Conservation (phyloP, 2,113 vertebrate species). For the Bos indicus region DNA sequence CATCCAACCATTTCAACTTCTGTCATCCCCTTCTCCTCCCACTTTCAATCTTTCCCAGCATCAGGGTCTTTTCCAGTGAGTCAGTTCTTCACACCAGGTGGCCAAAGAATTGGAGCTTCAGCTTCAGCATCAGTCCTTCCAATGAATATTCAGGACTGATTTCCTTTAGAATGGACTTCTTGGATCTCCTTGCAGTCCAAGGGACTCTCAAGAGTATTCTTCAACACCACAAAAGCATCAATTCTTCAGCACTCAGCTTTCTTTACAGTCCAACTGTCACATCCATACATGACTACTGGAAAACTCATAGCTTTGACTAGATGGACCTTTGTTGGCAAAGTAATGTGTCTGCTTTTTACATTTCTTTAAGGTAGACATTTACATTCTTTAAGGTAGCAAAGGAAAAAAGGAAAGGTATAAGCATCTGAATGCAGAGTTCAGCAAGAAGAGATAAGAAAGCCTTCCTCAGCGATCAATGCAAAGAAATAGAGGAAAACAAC, state of each 20-base stretch:
- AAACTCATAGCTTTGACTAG: background rate
- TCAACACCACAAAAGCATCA: background rate
- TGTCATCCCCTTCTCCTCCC: background rate
- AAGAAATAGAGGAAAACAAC: no score
- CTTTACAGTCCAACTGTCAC: background rate
- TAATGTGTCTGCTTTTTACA: background rate
- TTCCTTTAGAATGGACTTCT: background rate
- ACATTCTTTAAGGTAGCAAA: no score
- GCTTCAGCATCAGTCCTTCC: background rate
- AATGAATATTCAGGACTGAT: background rate
- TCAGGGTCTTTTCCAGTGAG: background rate
- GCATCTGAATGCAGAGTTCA: no score
- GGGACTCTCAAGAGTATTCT: background rate
- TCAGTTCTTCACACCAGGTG: background rate
- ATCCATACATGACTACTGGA: background rate
- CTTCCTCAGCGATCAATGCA: no score
- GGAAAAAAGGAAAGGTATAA: no score
- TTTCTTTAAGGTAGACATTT: background rate
- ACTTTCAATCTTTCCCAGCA: background rate
- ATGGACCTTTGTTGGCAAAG: background rate
- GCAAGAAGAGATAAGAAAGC: no score
- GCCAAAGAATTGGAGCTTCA: background rate
- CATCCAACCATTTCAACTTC: background rate
- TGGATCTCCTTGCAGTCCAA: background rate
- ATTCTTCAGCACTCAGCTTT: background rate